A percentile compares a stretch with the other conserved stretches of the same genome.
phyloP scores from a whole-genome alignment of 2,888 invertebrate genomes.

The Drosophila parthenogenetica region DNA sequence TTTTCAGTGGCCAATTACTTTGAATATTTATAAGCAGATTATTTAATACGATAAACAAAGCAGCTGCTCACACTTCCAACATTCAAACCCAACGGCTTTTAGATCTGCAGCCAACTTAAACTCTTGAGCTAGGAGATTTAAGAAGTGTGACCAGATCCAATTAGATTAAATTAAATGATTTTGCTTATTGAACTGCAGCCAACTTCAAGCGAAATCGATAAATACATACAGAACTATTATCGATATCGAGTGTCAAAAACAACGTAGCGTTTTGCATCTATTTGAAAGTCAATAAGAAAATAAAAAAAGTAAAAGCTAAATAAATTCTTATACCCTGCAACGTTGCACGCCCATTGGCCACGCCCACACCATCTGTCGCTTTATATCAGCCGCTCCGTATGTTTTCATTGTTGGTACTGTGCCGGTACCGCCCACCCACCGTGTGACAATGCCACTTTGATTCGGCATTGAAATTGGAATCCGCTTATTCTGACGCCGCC shows the following conservation, averaged over 20 bases:
- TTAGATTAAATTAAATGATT: too few relatives aligned
- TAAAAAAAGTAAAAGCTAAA: not conserved
- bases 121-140: not conserved
- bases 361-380: slow-evolving; percentile 26
- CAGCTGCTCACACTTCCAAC: not conserved
- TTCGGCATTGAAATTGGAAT: slow-evolving; percentile 71
- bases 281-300: not conserved
- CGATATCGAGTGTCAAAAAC: slow-evolving; percentile 3
- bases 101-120: not conserved
- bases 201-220: slow-evolving; percentile 1
- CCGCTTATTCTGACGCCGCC: slow-evolving; percentile 53
- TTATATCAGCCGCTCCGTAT: slow-evolving; percentile 19
- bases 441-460: slow-evolving; percentile 60
- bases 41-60: not conserved
- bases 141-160: too few relatives aligned
- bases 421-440: not conserved
- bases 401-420: slow-evolving; percentile 11
- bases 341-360: slow-evolving; percentile 2
- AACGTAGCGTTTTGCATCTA: not conserved
- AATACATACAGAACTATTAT: slow-evolving; percentile 1
- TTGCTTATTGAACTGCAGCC: not conserved
- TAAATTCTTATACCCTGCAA: not conserved
- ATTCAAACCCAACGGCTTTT: not conserved
- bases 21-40: slow-evolving; percentile 32
- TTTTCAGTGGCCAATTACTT: slow-evolving; percentile 31